These are phyloP conservation scores for Dasyprocta punctata DNA, from an alignment of 2,113 vertebrate genomes.

Conservation along the genomic window DNA sequence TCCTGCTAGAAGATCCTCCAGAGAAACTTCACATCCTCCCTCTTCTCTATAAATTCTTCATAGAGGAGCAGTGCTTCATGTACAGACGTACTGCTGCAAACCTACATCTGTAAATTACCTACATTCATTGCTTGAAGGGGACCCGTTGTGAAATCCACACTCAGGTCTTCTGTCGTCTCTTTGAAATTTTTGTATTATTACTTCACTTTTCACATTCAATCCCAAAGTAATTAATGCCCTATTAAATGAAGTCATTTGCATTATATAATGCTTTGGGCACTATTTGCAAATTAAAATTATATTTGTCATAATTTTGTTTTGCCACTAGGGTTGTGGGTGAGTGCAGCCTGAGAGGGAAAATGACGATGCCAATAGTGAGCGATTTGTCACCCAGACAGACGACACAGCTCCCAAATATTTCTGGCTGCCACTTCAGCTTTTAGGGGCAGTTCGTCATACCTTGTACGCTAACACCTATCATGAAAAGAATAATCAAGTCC, in stretches of 20 bases:
- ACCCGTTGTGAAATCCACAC: background rate
- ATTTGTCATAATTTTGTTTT: conserved; percentile 27
- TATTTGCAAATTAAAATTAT: conserved; percentile 46
- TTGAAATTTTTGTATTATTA: conserved; percentile 5
- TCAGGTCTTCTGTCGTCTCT: background rate
- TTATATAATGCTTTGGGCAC: background rate
- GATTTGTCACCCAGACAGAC: background rate
- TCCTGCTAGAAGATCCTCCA: conserved; percentile 5
- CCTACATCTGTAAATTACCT: background rate
- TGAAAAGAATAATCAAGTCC: conserved; percentile 7
- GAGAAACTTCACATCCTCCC: background rate
- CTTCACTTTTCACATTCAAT: background rate
- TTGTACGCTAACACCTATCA: background rate
- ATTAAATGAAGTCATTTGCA: background rate
- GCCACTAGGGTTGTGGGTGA: background rate
- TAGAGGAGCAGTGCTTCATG: background rate
- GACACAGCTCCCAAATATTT: background rate
- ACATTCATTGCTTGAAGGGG: conserved; percentile 8
- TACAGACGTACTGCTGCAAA: background rate
- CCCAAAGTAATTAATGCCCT: background rate
- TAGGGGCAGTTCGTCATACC: background rate
- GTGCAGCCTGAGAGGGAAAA: background rate
- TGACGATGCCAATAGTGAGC: background rate
- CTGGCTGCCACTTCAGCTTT: background rate
- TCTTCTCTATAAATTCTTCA: background rate